Percentiles rank a stretch among this genome's conserved stretches.
These are phyloP conservation scores for Epirrhoe tristata DNA, from an alignment of 2,888 invertebrate species.

Conservation along the genomic window DNA sequence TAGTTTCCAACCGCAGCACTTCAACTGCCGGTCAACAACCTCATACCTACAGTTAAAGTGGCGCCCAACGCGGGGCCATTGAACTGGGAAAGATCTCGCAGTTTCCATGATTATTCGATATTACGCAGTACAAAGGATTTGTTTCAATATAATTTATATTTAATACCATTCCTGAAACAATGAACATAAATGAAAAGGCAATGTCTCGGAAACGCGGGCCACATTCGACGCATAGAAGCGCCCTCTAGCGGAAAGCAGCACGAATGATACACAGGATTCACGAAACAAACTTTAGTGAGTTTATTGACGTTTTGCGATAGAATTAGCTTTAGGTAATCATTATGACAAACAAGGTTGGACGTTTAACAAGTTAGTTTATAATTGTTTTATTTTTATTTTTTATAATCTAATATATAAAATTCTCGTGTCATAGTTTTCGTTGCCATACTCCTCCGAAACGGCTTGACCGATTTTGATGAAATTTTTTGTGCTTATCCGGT, in stretches of 20 bases:
- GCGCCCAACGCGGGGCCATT: conserved; percentile 13
- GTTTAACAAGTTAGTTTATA: no score
- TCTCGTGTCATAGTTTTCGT: no score
- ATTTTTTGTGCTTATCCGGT: no score
- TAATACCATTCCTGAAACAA: conserved; percentile 12
- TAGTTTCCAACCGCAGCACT: neutral
- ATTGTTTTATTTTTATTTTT: no score
- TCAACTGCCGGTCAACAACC: neutral
- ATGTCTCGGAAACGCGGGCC: conserved; percentile 25
- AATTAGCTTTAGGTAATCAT: no score
- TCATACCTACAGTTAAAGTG: conserved; percentile 2
- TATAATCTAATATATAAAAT: no score
- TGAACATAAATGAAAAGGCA: conserved; percentile 23
- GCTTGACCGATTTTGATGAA: no score
- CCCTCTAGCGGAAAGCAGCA: conserved; percentile 23
- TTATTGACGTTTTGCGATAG: no score
- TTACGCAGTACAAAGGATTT: neutral
- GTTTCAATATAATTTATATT: conserved; percentile 15
- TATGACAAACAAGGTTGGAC: no score
- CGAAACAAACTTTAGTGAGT: conserved; percentile 7
- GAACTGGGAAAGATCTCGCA: conserved; percentile 1
- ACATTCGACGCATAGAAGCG: conserved; percentile 18
- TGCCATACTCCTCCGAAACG: no score
- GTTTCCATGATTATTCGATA: neutral
- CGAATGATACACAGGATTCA: conserved; percentile 10